Conservation (phyloP, 2,113 vertebrate genomes). For the Hippoglossus stenolepis region DNA sequence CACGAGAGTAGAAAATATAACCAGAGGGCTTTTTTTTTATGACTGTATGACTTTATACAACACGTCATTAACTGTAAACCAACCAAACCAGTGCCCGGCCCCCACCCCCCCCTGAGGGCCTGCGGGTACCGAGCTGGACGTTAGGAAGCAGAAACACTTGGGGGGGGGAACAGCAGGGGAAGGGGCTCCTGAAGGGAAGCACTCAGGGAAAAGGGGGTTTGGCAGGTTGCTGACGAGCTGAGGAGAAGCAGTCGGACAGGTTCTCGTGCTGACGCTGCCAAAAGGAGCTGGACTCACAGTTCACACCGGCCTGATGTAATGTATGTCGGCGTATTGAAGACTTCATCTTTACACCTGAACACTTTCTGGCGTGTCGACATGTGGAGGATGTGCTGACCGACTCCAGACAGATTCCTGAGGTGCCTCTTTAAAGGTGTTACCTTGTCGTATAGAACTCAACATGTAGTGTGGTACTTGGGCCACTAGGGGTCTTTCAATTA, state of each 20-base stretch:
- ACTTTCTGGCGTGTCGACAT: background rate
- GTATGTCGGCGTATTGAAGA: background rate
- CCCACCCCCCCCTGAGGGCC: background rate
- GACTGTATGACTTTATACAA: conserved; percentile 22
- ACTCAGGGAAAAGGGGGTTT: background rate
- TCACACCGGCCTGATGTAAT: conserved; percentile 3
- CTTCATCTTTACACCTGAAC: background rate
- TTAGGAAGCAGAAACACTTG: background rate
- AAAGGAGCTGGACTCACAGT: background rate
- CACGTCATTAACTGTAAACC: conserved; percentile 30
- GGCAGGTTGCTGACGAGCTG: conserved; percentile 8
- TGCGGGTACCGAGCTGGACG: background rate
- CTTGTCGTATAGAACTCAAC: too few species aligned
- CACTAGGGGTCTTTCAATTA: too few species aligned
- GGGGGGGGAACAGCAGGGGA: conserved; percentile 7
- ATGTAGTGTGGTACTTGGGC: too few species aligned
- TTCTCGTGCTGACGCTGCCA: background rate
- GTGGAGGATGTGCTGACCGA: conserved; percentile 22
- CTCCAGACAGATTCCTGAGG: conserved; percentile 5
- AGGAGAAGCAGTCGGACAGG: conserved; percentile 16
- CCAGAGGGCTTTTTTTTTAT: conserved; percentile 45
- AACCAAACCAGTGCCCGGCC: background rate
- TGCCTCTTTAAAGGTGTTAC: too few species aligned
- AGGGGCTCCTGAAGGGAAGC: background rate
- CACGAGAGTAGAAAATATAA: conserved; percentile 22